Base-by-base conservation (phyloP, 2,888 invertebrate species). In the Heliconius cydno region DNA sequence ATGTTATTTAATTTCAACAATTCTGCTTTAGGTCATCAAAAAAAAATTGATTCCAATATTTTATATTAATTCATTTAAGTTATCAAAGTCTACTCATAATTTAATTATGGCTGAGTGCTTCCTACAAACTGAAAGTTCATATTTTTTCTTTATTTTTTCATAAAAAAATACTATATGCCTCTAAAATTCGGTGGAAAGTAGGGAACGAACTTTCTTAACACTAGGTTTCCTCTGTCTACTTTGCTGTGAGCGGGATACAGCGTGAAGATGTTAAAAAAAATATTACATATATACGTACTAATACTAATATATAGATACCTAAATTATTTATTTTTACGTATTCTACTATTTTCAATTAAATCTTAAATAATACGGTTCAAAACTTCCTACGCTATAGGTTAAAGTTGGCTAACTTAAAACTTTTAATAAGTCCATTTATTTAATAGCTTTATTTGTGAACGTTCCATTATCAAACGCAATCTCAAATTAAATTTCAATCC, bases 401-500 rank as follows among this genome's bases (percentile, higher is more conserved):
- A 6, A 75, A 65, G 28, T 30, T 66, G 19, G 12, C 41, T 15
- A 65, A 34, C 34, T 60, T n/a, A 60, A 34, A 73, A 57, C 73
- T 73, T 73, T 38, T 46, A 65, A 75, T 66, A 84, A 82, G 77
- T 80, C 83, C 84, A 85, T 85, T 85, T 84, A 85, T 85, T 85
- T 85, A 84, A 85, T 84, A 83, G 82, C 78, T 85, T 85, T 85
- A 85, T 83, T 82, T 83, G 82, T 83, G 82, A 83, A 86, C 86
- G 77, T 79, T 81, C 80, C 60, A 80, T 81, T 88, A 85, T 86
- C 83, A 82, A 86, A 87, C 85, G 83, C 85, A 86, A 86, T 86
- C 84, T 85, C 84, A 89, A 91, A 91, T 91, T 90, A 87, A 91
- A 92, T 90, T 92, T 90, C 88, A 90, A 90, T 90, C 87, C 86